Percentiles rank a stretch among this genome's conserved stretches.
phyloP scores from a whole-genome alignment of 2,888 invertebrate genomes.

The Smittia sp. region DNA sequence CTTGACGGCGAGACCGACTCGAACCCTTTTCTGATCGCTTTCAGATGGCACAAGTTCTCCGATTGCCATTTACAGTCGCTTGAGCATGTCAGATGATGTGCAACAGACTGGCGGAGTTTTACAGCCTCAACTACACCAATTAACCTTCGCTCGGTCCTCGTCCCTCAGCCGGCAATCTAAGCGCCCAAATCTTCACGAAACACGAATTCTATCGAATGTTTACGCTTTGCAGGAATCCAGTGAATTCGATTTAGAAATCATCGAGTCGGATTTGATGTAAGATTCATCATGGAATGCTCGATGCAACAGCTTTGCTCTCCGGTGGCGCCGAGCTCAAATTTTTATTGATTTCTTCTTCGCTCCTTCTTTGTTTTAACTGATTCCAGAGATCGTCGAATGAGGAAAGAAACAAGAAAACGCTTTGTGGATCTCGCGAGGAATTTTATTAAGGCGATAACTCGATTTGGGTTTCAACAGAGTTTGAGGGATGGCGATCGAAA shows the following conservation, averaged over 20 bases:
- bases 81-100: conserved; percentile 36
- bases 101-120: conserved; percentile 33
- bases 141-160: conserved; percentile 24
- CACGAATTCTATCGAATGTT: conserved; percentile 39
- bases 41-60: conserved; percentile 33
- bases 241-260: background rate
- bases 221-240: background rate
- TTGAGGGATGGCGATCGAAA: conserved; percentile 32
- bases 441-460: conserved; percentile 32
- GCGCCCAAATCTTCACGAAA: conserved; percentile 22
- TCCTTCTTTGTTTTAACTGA: conserved; percentile 27
- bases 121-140: conserved; percentile 34
- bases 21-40: conserved; percentile 28
- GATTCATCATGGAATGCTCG: conserved; percentile 14
- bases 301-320: background rate
- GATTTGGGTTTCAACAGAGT: conserved; percentile 1
- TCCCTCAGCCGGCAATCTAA: background rate
- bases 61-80: conserved; percentile 40
- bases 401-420: background rate
- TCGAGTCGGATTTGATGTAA: background rate
- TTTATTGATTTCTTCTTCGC: conserved; percentile 39
- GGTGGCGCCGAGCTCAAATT: conserved; percentile 38
- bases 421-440: background rate
- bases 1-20: background rate
- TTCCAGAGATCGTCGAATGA: background rate